A percentile compares a stretch with the other conserved stretches of the same genome.
Evolutionary conservation across 1,140 invertebrate species (phyloP).

Genomic region (Alviniconcha marisindica): DNA sequence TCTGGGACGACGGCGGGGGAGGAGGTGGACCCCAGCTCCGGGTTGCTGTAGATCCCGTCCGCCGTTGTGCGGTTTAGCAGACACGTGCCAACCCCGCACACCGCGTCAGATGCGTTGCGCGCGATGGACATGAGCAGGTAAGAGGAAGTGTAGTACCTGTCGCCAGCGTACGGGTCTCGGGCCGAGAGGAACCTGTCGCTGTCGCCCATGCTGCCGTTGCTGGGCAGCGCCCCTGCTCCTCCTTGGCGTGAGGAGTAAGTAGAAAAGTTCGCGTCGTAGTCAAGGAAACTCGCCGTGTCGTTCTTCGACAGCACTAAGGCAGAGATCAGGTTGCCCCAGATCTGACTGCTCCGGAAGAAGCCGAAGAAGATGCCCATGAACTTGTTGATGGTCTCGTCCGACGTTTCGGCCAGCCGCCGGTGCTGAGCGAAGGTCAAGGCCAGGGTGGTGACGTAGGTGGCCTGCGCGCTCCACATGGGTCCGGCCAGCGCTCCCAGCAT

Average conservation of each 20-base stretch:
- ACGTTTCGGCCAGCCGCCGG: constrained; percentile 55
- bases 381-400: constrained; percentile 67
- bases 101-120: neutral
- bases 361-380: constrained; percentile 74
- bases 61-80: constrained; percentile 37
- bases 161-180: neutral
- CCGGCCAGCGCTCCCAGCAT: constrained; percentile 67
- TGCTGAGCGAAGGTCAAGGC: constrained; percentile 69
- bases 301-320: constrained; percentile 65
- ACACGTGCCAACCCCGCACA: constrained; percentile 51
- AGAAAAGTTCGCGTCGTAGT: neutral
- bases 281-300: constrained; percentile 30
- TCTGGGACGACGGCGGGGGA: constrained; percentile 55
- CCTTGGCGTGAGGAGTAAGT: neutral
- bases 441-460: constrained; percentile 70
- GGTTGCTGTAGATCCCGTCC: constrained; percentile 48
- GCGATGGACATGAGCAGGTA: neutral
- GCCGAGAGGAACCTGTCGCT: no score
- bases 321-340: constrained; percentile 74
- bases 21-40: constrained; percentile 44
- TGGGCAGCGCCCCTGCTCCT: neutral
- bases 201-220: neutral
- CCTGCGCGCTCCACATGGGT: constrained; percentile 72
- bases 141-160: neutral
- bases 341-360: constrained; percentile 69